Percentiles rank a stretch among this genome's conserved stretches.
Evolutionary conservation across 1,140 invertebrate genomes (phyloP).

Genomic region (Danaus melanippus): DNA sequence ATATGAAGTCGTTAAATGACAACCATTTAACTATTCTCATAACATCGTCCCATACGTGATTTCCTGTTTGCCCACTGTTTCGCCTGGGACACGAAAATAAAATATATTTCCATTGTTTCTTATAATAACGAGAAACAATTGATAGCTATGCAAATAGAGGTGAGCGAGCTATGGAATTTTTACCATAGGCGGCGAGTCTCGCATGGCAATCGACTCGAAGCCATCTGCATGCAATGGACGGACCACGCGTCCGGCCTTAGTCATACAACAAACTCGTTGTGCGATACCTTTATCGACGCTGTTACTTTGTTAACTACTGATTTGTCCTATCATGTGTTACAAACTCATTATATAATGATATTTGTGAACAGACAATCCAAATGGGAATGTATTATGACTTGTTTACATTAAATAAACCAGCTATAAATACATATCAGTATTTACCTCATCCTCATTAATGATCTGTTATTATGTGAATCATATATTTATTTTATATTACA

Average conservation of each 20-base stretch:
- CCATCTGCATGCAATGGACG: slow-evolving; percentile 58
- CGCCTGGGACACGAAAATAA: slow-evolving; percentile 32
- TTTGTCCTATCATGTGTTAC: no score
- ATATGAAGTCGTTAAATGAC: slow-evolving; percentile 25
- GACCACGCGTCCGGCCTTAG: slow-evolving; percentile 58
- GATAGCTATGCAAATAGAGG: slow-evolving; percentile 57
- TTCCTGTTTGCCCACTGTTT: slow-evolving; percentile 39
- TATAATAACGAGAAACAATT: slow-evolving; percentile 57
- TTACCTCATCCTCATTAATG: no score
- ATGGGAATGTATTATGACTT: no score
- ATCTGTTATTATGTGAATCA: no score
- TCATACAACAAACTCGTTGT: slow-evolving; percentile 54
- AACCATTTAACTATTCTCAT: slow-evolving; percentile 44
- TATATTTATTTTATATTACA: no score
- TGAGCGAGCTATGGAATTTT: slow-evolving; percentile 55
- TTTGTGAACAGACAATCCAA: no score
- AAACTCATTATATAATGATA: no score
- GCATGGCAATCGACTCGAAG: slow-evolving; percentile 53
- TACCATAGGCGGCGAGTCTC: slow-evolving; percentile 54
- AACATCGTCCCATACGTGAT: slow-evolving; percentile 50
- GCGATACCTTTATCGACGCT: slow-evolving; percentile 28
- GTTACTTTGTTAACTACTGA: slow-evolving; percentile 1
- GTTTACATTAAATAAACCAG: no score
- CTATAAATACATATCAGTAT: no score
- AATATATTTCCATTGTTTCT: slow-evolving; percentile 48